Conservation (phyloP, 1,140 invertebrate species). For the Sminthurides bifidus region DNA sequence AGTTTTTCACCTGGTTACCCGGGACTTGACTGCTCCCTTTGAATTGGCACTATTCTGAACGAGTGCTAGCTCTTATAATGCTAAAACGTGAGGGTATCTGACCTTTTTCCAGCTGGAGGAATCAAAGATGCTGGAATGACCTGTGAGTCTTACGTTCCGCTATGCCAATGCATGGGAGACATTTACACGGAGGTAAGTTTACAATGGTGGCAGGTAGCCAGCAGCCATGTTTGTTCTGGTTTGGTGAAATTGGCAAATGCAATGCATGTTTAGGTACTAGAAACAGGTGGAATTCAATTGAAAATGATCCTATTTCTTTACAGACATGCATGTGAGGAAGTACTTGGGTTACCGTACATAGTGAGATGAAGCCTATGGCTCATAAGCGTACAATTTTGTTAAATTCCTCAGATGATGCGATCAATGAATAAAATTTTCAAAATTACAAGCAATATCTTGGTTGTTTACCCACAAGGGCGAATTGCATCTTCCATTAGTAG, state of each 20-base stretch:
- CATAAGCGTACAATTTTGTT: no score
- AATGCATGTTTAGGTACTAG: no score
- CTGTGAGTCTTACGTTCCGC: conserved; percentile 1
- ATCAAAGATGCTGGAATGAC: conserved; percentile 1
- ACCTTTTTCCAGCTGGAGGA: neutral
- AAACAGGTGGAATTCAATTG: no score
- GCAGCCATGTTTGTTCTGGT: neutral
- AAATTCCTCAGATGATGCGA: no score
- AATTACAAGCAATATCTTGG: no score
- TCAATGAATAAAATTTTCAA: no score
- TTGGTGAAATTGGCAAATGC: no score
- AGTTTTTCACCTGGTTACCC: neutral
- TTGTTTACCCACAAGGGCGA: no score
- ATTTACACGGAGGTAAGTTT: neutral
- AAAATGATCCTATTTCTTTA: neutral
- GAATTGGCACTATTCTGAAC: neutral
- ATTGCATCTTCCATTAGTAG: no score
- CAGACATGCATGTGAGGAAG: no score
- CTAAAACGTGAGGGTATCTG: neutral
- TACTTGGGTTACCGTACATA: no score
- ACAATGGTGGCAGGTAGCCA: neutral
- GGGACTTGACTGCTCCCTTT: neutral
- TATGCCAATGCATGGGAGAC: conserved; percentile 1
- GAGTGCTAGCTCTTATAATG: neutral
- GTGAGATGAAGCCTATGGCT: no score